phyloP scores from a whole-genome alignment of 2,113 vertebrate genomes.

The Amphiprion ocellaris region DNA sequence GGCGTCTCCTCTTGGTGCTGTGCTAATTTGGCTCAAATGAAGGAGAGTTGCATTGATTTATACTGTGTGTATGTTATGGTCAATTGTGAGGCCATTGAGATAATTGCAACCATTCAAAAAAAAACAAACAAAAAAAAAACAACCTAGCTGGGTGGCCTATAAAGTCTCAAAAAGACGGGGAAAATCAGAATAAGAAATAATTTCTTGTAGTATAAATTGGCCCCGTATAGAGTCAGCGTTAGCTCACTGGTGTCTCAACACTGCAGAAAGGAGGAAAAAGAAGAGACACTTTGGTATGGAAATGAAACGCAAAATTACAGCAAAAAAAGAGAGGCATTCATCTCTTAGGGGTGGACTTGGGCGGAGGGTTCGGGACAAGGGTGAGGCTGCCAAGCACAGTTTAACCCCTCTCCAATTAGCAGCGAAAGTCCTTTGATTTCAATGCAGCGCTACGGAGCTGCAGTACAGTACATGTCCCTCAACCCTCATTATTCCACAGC shows the following conservation, averaged over 20 bases:
- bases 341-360: conserved; percentile 77
- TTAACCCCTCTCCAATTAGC: conserved; percentile 91
- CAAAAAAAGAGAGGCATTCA: conserved; percentile 82
- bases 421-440: conserved; percentile 86
- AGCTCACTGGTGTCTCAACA: conserved; percentile 30
- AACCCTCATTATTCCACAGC: conserved; percentile 87
- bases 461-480: conserved; percentile 79
- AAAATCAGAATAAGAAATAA: conserved; percentile 15
- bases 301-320: conserved; percentile 80
- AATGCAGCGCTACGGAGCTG: conserved; percentile 81
- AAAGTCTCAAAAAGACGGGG: background rate
- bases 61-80: conserved; percentile 42
- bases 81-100: conserved; percentile 27
- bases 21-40: conserved; percentile 51
- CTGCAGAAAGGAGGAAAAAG: conserved; percentile 25
- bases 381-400: conserved; percentile 81
- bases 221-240: conserved; percentile 32
- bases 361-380: conserved; percentile 78
- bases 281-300: conserved; percentile 85
- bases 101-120: conserved; percentile 51
- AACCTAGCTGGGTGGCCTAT: conserved; percentile 37
- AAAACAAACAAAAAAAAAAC: conserved; percentile 30
- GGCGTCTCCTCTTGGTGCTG: conserved; percentile 14
- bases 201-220: conserved; percentile 54
- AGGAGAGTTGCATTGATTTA: conserved; percentile 56